Base-by-base conservation (phyloP, 2,113 vertebrate species). In the Ramphastos sulfuratus region DNA sequence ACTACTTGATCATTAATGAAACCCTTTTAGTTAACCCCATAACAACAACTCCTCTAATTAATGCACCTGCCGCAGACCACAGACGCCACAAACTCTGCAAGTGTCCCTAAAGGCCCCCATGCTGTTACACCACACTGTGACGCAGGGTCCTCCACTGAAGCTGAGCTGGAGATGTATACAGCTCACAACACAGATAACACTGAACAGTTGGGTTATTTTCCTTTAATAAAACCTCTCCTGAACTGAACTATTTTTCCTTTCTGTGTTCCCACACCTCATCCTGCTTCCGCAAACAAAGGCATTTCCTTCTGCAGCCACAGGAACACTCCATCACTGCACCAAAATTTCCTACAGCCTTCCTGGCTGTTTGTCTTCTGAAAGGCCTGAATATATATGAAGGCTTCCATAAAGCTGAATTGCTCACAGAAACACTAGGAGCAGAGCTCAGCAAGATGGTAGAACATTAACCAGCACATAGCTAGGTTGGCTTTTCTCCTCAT, bases 221-320 rank as follows among this genome's bases (percentile, higher is more conserved):
- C 90, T 90, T 59, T 88, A 92, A 91, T 94, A 79, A 96, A 96
- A 83, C 85, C 59, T 83, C 95, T 90, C 70, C 94, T 89, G 90
- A 92, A 89, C 72, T 9, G 2, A 95, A 48, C 5, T 27, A 48
- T 87, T 95, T 94, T 95, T 89, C 84, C 87, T 80, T 73, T 89
- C 48, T 80, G 23, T 54, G 46, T 73, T 39, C 44, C 63, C 87
- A 82, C 78, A 75, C 69, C 75, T 81, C 59, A 85, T 76, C 81
- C 87, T 50, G 79, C 71, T 87, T 95, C 85, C 5, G 0, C 83
- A 82, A 74, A 74, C 39, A 42, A 91, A 93, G 15, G 63, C 59
- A 94, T 96, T 97, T 97, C 96, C 93, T 92, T 65, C 3, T 59
- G 65, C 60, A 74, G 87, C 61, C 50, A 44, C 1, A 0, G 85